Evolutionary conservation across 2,797 vertebrate species (phyloP).

Genomic region (Selene dorsalis): DNA sequence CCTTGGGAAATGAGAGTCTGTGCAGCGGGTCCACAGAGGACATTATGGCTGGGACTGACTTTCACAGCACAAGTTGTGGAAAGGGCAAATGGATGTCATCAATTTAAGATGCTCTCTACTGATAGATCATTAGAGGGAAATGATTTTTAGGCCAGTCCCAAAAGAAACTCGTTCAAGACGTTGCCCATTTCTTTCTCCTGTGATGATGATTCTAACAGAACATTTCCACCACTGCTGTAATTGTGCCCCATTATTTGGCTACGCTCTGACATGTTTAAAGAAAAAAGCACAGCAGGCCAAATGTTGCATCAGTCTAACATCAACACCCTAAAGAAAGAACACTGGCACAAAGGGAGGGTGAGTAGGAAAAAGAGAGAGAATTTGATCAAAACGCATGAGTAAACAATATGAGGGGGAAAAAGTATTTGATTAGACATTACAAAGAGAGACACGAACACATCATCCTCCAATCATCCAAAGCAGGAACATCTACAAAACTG

Average conservation of each 20-base stretch:
- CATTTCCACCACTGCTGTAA: conserved; percentile 66
- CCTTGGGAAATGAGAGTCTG: conserved; percentile 63
- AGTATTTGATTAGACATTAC: conserved; percentile 34
- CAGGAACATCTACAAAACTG: background rate
- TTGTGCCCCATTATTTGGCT: conserved; percentile 68
- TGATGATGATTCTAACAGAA: conserved; percentile 53
- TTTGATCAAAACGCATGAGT: conserved; percentile 54
- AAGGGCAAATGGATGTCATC: conserved; percentile 75
- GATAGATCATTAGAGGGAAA: conserved; percentile 73
- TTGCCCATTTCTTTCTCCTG: conserved; percentile 31
- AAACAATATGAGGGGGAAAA: conserved; percentile 47
- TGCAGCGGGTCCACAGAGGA: conserved; percentile 59
- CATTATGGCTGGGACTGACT: conserved; percentile 57
- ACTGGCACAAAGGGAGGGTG: conserved; percentile 62
- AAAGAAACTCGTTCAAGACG: conserved; percentile 62
- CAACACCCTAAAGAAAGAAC: conserved; percentile 75
- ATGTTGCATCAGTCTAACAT: conserved; percentile 79
- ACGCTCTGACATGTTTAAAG: conserved; percentile 68
- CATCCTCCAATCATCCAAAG: conserved; percentile 10
- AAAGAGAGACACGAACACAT: conserved; percentile 30
- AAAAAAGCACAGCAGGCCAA: conserved; percentile 63
- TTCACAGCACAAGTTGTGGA: conserved; percentile 65
- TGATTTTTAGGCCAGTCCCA: conserved; percentile 61
- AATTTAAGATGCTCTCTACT: conserved; percentile 65
- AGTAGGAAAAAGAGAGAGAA: conserved; percentile 34